A percentile compares a stretch with the other conserved stretches of the same genome.
Evolutionary conservation across 2,888 invertebrate species (phyloP).

Genomic region (Rugalucina vietnamica): DNA sequence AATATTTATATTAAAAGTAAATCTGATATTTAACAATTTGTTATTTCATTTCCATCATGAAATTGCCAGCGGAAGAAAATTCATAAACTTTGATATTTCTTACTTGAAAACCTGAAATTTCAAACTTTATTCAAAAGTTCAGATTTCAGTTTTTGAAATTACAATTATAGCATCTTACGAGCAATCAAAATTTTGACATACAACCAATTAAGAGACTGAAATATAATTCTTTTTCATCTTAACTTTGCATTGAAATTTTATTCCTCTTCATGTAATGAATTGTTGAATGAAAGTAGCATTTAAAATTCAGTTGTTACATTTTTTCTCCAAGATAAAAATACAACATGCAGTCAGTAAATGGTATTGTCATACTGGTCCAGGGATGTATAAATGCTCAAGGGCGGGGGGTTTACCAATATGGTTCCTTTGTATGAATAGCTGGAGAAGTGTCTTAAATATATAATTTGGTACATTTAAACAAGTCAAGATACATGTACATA

Average conservation of each 20-base stretch:
- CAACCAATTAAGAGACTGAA: slow-evolving; percentile 9
- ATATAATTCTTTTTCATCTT: slow-evolving; percentile 7
- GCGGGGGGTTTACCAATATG: too few relatives aligned
- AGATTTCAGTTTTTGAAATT: slow-evolving; percentile 13
- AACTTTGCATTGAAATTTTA: slow-evolving; percentile 3
- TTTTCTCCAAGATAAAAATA: too few relatives aligned
- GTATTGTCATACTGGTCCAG: too few relatives aligned
- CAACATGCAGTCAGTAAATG: too few relatives aligned
- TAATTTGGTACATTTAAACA: too few relatives aligned
- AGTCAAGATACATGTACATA: too few relatives aligned
- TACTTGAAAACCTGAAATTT: not conserved
- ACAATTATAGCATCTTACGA: slow-evolving; percentile 3
- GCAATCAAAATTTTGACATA: slow-evolving; percentile 4
- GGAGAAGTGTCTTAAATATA: too few relatives aligned
- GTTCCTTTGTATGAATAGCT: too few relatives aligned
- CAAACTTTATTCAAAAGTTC: not conserved
- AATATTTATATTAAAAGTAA: not conserved
- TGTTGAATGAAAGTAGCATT: too few relatives aligned
- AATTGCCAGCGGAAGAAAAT: not conserved
- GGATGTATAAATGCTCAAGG: too few relatives aligned
- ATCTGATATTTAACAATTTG: not conserved
- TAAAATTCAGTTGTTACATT: not conserved
- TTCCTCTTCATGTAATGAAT: too few relatives aligned
- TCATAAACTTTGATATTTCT: not conserved
- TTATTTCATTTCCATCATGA: not conserved